phyloP scores from a whole-genome alignment of 1,140 invertebrate genomes.

The Himalopsyche phryganea region DNA sequence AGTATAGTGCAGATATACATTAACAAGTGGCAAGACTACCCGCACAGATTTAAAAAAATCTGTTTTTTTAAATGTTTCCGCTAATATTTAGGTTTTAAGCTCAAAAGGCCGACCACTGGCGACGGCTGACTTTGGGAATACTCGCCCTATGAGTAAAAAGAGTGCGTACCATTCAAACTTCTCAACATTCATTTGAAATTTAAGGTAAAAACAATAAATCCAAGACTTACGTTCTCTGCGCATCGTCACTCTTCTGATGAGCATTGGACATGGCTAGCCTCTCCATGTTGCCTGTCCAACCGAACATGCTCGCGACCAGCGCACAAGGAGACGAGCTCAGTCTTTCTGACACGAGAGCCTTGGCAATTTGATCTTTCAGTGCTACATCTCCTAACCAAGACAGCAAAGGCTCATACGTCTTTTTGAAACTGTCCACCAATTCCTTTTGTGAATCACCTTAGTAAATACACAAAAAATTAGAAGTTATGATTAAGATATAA shows the following conservation, averaged over 20 bases:
- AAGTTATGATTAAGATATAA: no score
- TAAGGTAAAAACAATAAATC: no score
- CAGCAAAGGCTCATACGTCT: constrained; percentile 83
- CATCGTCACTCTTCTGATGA: constrained; percentile 93
- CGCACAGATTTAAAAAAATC: no score
- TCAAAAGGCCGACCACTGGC: no score
- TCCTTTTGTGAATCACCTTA: constrained; percentile 76
- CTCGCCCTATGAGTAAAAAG: no score
- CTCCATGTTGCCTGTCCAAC: constrained; percentile 99
- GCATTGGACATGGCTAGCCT: constrained; percentile 93
- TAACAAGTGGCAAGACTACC: no score
- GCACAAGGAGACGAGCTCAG: constrained; percentile 92
- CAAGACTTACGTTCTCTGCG: constrained; percentile 66
- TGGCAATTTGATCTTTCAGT: constrained; percentile 80
- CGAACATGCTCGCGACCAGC: constrained; percentile 93
- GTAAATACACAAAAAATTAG: constrained; percentile 2
- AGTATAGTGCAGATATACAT: no score
- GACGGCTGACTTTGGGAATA: no score
- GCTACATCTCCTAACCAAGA: constrained; percentile 87
- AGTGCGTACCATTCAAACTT: no score
- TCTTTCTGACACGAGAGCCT: constrained; percentile 85
- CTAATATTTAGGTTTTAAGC: constrained; percentile 5
- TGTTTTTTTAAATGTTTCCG: no score
- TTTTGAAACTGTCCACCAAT: constrained; percentile 74
- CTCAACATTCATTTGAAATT: no score